Evolutionary conservation across 1,140 invertebrate genomes (phyloP).

Genomic region (Neodiprion pinetum): DNA sequence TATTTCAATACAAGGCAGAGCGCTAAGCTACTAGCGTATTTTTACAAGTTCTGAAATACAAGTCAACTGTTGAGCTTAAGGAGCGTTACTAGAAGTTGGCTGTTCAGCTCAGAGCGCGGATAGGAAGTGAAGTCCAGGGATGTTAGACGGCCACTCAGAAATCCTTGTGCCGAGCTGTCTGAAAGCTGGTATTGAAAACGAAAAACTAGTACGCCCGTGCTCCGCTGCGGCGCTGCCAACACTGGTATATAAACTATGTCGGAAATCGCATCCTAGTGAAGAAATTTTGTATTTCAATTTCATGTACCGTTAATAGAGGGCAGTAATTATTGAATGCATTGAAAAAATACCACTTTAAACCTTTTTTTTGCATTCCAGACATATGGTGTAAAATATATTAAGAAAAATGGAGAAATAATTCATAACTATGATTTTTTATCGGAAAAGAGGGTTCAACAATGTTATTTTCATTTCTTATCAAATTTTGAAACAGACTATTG

Average conservation of each 20-base stretch:
- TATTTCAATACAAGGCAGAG: too few species aligned
- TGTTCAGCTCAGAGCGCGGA: background rate
- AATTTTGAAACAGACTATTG: background rate
- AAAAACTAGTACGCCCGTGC: background rate
- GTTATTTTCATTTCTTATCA: background rate
- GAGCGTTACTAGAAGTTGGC: too few species aligned
- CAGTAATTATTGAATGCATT: background rate
- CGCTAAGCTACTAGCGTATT: too few species aligned
- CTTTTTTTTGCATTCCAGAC: background rate
- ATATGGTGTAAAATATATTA: background rate
- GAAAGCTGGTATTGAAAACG: background rate
- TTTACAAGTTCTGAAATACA: too few species aligned
- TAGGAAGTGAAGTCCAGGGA: background rate
- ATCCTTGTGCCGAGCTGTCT: conserved; percentile 1
- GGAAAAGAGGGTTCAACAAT: background rate
- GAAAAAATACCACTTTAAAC: background rate
- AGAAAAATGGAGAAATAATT: background rate
- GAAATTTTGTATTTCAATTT: background rate
- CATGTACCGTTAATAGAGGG: background rate
- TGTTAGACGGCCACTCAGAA: conserved; percentile 1
- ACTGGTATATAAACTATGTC: background rate
- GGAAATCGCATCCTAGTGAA: background rate
- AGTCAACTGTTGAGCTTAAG: too few species aligned
- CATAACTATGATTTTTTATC: background rate
- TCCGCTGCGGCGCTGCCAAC: background rate